Base-by-base conservation (phyloP, 1,140 invertebrate species). In the Hyles euphorbiae region DNA sequence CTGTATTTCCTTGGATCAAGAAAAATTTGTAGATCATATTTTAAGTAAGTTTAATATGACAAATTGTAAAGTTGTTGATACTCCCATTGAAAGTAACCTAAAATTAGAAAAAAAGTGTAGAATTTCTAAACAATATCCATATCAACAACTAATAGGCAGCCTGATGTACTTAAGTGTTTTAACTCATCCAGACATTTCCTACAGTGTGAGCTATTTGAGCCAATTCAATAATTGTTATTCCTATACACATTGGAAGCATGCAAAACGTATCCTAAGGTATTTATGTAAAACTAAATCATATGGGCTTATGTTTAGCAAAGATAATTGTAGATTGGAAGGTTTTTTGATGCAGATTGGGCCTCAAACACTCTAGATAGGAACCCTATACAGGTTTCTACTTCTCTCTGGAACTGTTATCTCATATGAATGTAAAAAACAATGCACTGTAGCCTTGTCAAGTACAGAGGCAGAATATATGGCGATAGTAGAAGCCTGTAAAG, bases 391-490 rank as follows among this genome's bases (percentile, higher is more conserved):
- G 76, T 11, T 75, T 66, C 53, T 56, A 36, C 53, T 78, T 72
- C 49, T 68, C 3, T 59, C 58, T 36, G 54, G 56, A 34, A 43
- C 49, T 44, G 56, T 53, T 44, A 53, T 62, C 11, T 66, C 54
- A 12, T 66, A 55, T 52, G 52, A 57, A 55, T 58, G 46, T 40
- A 51, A 34, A 55, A 63, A 58, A 12, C 55, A 63, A 10, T 22
- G 22, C 22, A 61, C 53, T 8, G 32, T 56, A 33, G 59, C 57
- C 83, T 22, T 84, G 36, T 5, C 81, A 5, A 83, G 72, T 9
- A 84, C 82, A 56, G 85, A 90, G 56, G 72, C 83, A 5, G 87
- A 90, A 53, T 90, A 88, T 56, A 71, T 78, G 43, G 77, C 77
- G 0, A 52, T 83, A 1, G 5, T 68, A 1, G 68, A 83, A 12